These are phyloP conservation scores for Acipenser transmontanus DNA, from an alignment of 2,797 vertebrate species.

Conservation along the genomic window DNA sequence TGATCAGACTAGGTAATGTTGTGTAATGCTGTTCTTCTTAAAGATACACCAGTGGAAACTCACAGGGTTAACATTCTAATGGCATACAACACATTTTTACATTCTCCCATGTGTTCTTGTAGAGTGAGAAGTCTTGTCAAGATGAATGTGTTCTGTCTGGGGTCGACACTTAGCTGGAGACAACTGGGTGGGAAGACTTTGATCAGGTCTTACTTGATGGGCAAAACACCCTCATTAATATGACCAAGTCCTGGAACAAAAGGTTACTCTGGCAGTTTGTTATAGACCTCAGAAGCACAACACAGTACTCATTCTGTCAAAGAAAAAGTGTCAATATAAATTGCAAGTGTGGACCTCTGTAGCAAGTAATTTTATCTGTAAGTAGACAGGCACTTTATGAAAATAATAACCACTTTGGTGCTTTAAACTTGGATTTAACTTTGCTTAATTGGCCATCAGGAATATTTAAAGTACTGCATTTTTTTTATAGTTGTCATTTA, in stretches of 20 bases:
- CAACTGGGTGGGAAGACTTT: background rate
- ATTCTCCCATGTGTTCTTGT: background rate
- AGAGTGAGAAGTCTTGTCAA: background rate
- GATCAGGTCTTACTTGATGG: background rate
- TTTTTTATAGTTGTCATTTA: conserved; percentile 37
- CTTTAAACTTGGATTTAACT: conserved; percentile 28
- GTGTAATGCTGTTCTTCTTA: background rate
- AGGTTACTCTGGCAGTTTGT: background rate
- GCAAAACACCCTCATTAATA: background rate
- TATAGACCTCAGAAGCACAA: background rate
- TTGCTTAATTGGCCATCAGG: conserved; percentile 33
- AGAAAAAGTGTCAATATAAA: conserved; percentile 29
- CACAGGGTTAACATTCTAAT: too few species aligned
- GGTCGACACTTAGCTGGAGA: background rate
- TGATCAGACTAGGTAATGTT: background rate
- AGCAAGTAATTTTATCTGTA: conserved; percentile 16
- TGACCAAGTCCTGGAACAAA: background rate
- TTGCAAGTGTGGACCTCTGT: conserved; percentile 23
- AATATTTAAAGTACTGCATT: conserved; percentile 25
- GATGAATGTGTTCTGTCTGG: background rate
- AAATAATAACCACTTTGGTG: conserved; percentile 27
- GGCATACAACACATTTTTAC: too few species aligned
- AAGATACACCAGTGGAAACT: too few species aligned
- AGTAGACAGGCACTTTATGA: conserved; percentile 29
- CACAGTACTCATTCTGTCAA: conserved; percentile 29